Evolutionary conservation across 2,113 vertebrate species (phyloP), one percentile per base, ranked within the genome.

Genomic region (Ursus arctos): DNA sequence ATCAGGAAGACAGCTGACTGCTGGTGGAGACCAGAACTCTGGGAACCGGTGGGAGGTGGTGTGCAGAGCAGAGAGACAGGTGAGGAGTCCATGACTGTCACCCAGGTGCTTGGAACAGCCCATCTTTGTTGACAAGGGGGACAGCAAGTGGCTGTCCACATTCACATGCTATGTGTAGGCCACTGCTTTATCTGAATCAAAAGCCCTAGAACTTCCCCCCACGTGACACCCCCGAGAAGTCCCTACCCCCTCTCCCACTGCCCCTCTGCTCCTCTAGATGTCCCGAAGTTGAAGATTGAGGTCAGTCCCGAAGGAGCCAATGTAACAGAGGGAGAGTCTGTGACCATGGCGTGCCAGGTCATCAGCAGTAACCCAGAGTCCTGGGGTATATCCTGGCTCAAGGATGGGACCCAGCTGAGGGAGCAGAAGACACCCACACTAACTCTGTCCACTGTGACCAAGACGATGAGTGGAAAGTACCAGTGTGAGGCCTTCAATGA

Each of bases 351-450:
- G 0, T 98, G 98, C 67, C 2, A 61, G 33, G 9, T 98, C 26
- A 22, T 0, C 65, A 95, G 97, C 97, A 98, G 98, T 94, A 93
- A 98, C 82, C 98, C 98, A 0, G 0, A 8, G 1, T 0, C 7
- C 49, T 0, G 0, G 1, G 1, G 0, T 0, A 1, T 98, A 15
- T 43, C 13, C 43, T 98, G 98, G 98, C 0, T 81, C 85, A 98
- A 93, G 91, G 40, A 98, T 1, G 10, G 36, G 31, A 0, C 0
- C 0, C 8, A 0, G 0, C 8, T 82, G 40, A 0, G 0, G 1
- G 0, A 0, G 10, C 19, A 74, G n/a, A 3, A 36, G 16, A 26
- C 2, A 0, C 1, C 13, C 57, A 91, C 0, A 0, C 86, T 98
- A 31, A 76, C 1, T 71, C 95, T 98, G 91, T 0, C 7, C 1